These are phyloP conservation scores for Hemibagrus guttatus DNA, from an alignment of 2,797 vertebrate genomes.

Conservation along the genomic window DNA sequence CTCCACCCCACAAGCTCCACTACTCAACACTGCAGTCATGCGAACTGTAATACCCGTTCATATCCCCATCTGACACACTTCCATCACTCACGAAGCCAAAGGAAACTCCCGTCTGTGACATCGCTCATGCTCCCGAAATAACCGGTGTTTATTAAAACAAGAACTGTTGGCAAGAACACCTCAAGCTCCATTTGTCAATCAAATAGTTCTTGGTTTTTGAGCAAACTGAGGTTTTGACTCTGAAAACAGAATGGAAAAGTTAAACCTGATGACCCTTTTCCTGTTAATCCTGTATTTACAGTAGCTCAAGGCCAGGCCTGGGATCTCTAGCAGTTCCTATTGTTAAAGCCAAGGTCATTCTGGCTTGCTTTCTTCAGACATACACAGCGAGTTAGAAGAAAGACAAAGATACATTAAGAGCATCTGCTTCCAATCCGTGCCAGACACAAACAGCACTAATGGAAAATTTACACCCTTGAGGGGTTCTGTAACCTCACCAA, in stretches of 20 bases:
- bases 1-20: background rate
- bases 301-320: constrained; percentile 46
- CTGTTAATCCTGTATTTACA: constrained; percentile 51
- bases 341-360: constrained; percentile 56
- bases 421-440: constrained; percentile 56
- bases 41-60: constrained; percentile 14
- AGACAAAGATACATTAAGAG: constrained; percentile 27
- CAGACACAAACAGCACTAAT: constrained; percentile 49
- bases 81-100: constrained; percentile 40
- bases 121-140: constrained; percentile 46
- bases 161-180: constrained; percentile 27
- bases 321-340: constrained; percentile 38
- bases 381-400: constrained; percentile 51
- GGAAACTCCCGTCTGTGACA: constrained; percentile 37
- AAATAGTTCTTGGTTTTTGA: background rate
- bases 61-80: constrained; percentile 38
- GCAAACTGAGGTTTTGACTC: constrained; percentile 5
- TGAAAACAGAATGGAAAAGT: constrained; percentile 5
- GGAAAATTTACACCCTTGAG: constrained; percentile 49
- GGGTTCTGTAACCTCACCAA: constrained; percentile 28
- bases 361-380: constrained; percentile 59
- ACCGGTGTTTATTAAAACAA: constrained; percentile 37
- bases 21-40: constrained; percentile 7
- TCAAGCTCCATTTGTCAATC: constrained; percentile 4
- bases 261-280: constrained; percentile 53